phyloP scores from a whole-genome alignment of 2,888 invertebrate genomes.

The Dryocosmus kuriphilus region DNA sequence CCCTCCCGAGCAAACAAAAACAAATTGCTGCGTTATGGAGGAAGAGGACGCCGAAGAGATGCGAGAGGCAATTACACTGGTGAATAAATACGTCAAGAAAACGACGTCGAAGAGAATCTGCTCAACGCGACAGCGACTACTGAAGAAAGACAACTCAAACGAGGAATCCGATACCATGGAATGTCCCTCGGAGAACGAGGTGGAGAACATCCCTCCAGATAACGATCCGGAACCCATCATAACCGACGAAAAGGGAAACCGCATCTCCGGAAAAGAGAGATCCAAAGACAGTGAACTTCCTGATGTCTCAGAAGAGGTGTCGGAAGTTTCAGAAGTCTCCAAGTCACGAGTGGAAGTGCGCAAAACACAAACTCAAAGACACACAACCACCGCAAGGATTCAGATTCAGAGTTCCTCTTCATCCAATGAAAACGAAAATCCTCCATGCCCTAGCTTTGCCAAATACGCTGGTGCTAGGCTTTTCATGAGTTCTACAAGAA shows the following conservation, averaged over 20 bases:
- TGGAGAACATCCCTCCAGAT: conserved; percentile 71
- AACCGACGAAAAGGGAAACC: conserved; percentile 59
- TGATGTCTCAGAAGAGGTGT: conserved; percentile 53
- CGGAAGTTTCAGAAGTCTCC: conserved; percentile 36
- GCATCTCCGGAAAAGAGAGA: conserved; percentile 54
- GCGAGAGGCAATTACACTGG: conserved; percentile 43
- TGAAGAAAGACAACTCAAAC: conserved; percentile 55
- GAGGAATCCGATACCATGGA: conserved; percentile 72
- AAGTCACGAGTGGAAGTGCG: conserved; percentile 60
- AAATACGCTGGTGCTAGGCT: conserved; percentile 79
- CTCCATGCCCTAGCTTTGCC: conserved; percentile 51
- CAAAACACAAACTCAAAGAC: conserved; percentile 41
- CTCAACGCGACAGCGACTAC: conserved; percentile 39
- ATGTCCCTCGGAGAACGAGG: conserved; percentile 71
- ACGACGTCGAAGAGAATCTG: conserved; percentile 47
- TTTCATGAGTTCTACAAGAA: conserved; percentile 80
- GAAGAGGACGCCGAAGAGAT: conserved; percentile 73
- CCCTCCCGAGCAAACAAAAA: neutral
- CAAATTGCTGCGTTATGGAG: conserved; percentile 65
- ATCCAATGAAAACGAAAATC: conserved; percentile 54
- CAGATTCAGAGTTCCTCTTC: conserved; percentile 57
- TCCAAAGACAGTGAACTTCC: conserved; percentile 55
- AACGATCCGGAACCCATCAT: conserved; percentile 55
- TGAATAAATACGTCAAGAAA: conserved; percentile 48
- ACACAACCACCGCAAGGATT: conserved; percentile 78